Percentiles rank a stretch among this genome's conserved stretches.
Evolutionary conservation across 2,888 invertebrate genomes (phyloP).

Genomic region (Papilio demoleus): DNA sequence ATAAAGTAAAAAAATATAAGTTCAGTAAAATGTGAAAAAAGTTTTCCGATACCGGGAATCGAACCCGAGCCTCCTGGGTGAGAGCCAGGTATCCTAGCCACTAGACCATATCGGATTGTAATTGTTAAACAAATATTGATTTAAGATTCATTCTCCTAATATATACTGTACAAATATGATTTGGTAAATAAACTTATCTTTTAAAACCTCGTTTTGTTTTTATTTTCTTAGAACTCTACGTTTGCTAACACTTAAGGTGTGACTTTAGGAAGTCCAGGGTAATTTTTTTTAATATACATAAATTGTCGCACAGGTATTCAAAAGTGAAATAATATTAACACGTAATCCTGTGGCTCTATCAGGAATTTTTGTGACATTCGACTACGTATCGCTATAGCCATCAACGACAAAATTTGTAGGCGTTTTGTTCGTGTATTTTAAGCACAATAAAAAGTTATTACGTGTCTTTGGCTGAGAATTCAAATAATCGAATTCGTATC

Average conservation of each 20-base stretch:
- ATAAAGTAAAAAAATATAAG: neutral
- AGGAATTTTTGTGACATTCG: too few relatives aligned
- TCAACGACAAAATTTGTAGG: too few relatives aligned
- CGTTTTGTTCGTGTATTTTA: too few relatives aligned
- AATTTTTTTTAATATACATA: neutral
- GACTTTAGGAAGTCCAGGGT: neutral
- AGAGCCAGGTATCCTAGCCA: slow-evolving; percentile 84
- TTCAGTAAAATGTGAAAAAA: slow-evolving; percentile 39
- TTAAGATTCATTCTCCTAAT: neutral
- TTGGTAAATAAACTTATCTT: neutral
- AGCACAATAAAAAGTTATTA: too few relatives aligned
- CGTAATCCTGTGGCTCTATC: too few relatives aligned
- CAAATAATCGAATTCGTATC: too few relatives aligned
- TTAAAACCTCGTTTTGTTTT: neutral
- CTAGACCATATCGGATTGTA: slow-evolving; percentile 75
- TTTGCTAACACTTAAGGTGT: too few relatives aligned
- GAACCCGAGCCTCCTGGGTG: slow-evolving; percentile 88
- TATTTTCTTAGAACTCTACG: neutral
- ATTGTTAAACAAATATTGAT: neutral
- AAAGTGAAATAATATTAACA: neutral
- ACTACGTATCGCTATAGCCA: too few relatives aligned
- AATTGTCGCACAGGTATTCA: neutral
- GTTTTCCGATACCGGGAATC: slow-evolving; percentile 86
- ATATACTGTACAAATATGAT: neutral
- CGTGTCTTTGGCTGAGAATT: too few relatives aligned